phyloP scores from a whole-genome alignment of 2,888 invertebrate genomes.

The Drosophila histrio region DNA sequence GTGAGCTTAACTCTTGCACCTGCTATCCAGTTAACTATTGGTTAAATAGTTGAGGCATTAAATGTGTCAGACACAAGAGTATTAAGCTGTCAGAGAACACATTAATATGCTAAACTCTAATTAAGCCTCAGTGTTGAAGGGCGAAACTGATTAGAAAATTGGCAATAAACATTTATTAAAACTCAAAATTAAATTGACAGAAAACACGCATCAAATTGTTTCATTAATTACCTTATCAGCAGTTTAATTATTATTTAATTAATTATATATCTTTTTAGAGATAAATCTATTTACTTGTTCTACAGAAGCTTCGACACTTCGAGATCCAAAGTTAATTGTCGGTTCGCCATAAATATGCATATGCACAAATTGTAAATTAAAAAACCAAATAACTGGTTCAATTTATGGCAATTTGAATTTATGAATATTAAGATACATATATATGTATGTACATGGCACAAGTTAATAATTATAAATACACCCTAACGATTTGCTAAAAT shows the following conservation, averaged over 20 bases:
- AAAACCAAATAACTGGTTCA: slow-evolving; percentile 3
- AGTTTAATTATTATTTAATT: slow-evolving; percentile 3
- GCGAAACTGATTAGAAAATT: not conserved
- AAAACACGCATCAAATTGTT: not conserved
- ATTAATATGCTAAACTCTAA: not conserved
- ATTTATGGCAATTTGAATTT: not conserved
- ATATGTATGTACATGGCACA: not conserved
- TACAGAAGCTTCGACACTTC: not conserved
- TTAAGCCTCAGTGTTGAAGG: not conserved
- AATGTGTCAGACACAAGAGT: not conserved
- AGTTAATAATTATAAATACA: slow-evolving; percentile 8
- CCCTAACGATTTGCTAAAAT: not conserved
- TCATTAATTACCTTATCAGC: slow-evolving; percentile 10
- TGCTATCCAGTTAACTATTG: slow-evolving; percentile 11
- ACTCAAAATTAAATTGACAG: not conserved
- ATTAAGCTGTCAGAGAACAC: slow-evolving; percentile 1
- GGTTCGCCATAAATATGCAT: not conserved
- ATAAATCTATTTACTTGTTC: not conserved
- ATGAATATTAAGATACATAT: not conserved
- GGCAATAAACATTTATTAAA: not conserved
- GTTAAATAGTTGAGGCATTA: not conserved
- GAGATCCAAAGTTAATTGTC: not conserved
- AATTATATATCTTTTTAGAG: not conserved
- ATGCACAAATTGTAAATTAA: not conserved
- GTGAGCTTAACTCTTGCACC: slow-evolving; percentile 13